These are phyloP conservation scores for Heliothis virescens DNA, from an alignment of 1,140 invertebrate species.

Conservation along the genomic window DNA sequence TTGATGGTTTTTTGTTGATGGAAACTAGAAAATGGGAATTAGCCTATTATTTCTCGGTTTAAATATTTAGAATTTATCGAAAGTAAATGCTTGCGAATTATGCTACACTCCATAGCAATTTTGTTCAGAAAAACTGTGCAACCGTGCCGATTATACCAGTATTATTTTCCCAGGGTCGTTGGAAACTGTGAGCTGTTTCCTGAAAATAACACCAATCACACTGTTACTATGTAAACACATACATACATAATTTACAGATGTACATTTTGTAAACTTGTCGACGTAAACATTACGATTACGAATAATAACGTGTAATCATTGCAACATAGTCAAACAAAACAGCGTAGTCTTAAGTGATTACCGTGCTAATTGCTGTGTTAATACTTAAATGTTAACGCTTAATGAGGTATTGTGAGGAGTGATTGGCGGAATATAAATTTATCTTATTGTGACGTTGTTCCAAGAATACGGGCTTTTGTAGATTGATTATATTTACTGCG, in stretches of 20 bases:
- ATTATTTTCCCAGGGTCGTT: conserved; percentile 7
- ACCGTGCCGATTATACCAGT: neutral
- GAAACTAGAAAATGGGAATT: too few relatives aligned
- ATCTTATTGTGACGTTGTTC: neutral
- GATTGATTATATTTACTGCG: too few relatives aligned
- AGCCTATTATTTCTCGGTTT: neutral
- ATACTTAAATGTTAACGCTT: neutral
- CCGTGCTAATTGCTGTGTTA: neutral
- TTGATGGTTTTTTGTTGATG: too few relatives aligned
- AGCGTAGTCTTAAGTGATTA: neutral
- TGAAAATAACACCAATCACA: neutral
- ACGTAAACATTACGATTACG: neutral
- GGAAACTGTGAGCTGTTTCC: neutral
- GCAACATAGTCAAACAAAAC: conserved; percentile 13
- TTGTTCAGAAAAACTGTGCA: neutral
- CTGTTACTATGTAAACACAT: neutral
- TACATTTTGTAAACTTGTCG: neutral
- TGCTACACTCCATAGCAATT: neutral
- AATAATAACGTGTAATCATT: conserved; percentile 11
- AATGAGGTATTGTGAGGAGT: neutral
- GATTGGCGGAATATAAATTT: neutral
- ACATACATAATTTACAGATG: neutral
- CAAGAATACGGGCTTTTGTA: too few relatives aligned
- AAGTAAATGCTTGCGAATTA: neutral
- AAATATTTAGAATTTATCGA: neutral